Percentiles rank a stretch among this genome's conserved stretches.
phyloP scores from a whole-genome alignment of 2,888 invertebrate species.

The Busseola fusca region DNA sequence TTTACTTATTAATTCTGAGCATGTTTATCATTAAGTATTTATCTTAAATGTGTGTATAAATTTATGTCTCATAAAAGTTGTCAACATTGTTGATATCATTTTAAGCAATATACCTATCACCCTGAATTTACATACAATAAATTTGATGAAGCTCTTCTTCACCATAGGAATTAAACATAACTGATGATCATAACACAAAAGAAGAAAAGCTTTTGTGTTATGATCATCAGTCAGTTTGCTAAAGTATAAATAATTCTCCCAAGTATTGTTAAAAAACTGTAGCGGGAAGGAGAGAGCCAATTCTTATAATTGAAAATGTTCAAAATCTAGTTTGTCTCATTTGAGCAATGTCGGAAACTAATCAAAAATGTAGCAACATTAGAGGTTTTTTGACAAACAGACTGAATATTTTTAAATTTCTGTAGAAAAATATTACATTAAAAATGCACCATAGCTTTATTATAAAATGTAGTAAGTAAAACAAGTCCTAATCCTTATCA shows the following conservation, averaged over 20 bases:
- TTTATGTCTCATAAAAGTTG: background rate
- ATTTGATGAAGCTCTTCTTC: background rate
- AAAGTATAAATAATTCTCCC: background rate
- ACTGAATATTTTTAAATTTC: no score
- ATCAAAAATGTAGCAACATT: no score
- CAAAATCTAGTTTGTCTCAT: no score
- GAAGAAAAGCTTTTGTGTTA: no score
- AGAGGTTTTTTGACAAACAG: no score
- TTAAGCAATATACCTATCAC: background rate
- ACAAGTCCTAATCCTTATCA: conserved; percentile 38
- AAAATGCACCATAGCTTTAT: background rate
- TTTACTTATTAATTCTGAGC: conserved; percentile 36
- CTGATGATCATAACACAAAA: background rate
- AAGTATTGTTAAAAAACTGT: background rate
- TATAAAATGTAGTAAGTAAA: background rate
- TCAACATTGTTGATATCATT: background rate
- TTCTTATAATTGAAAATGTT: background rate
- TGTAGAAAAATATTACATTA: no score
- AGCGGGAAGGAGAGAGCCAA: background rate
- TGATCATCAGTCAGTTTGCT: background rate
- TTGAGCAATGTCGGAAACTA: no score
- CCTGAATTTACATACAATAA: background rate
- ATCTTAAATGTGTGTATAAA: no score
- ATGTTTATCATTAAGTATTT: no score
- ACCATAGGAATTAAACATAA: background rate